Evolutionary conservation across 2,113 vertebrate genomes (phyloP).

Genomic region (Hassar affinis): DNA sequence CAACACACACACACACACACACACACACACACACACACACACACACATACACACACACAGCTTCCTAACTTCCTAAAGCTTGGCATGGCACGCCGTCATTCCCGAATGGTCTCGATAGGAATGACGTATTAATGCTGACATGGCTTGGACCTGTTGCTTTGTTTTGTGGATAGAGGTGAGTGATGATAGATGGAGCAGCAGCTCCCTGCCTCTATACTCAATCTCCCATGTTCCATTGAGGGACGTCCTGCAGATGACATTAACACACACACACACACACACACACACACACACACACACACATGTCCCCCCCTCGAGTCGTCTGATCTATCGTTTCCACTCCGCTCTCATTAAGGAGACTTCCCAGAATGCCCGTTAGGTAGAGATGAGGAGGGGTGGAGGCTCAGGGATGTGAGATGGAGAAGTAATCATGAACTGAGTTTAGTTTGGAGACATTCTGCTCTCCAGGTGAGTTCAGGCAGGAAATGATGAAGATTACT

Average conservation of each 20-base stretch:
- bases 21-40: too few species aligned
- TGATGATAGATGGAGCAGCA: not conserved
- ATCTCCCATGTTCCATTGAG: not conserved
- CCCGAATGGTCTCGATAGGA: not conserved
- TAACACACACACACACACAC: conserved; percentile 1
- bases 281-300: conserved; percentile 11
- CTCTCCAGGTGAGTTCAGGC: not conserved
- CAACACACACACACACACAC: too few species aligned
- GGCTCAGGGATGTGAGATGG: not conserved
- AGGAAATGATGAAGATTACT: not conserved
- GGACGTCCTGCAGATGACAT: not conserved
- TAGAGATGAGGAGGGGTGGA: not conserved
- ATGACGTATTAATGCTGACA: not conserved
- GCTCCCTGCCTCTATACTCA: not conserved
- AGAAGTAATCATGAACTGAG: not conserved
- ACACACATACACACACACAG: too few species aligned
- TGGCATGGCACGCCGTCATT: not conserved
- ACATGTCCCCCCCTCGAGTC: not conserved
- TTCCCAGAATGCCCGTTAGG: not conserved
- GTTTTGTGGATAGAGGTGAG: not conserved
- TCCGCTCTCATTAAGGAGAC: not conserved
- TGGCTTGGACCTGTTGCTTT: not conserved
- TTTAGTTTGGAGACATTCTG: not conserved
- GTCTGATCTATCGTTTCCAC: not conserved
- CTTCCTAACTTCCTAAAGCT: not conserved